Evolutionary conservation across 1,140 invertebrate genomes (phyloP), one percentile per base, ranked within the genome.

Genomic region (Euwallacea similis): DNA sequence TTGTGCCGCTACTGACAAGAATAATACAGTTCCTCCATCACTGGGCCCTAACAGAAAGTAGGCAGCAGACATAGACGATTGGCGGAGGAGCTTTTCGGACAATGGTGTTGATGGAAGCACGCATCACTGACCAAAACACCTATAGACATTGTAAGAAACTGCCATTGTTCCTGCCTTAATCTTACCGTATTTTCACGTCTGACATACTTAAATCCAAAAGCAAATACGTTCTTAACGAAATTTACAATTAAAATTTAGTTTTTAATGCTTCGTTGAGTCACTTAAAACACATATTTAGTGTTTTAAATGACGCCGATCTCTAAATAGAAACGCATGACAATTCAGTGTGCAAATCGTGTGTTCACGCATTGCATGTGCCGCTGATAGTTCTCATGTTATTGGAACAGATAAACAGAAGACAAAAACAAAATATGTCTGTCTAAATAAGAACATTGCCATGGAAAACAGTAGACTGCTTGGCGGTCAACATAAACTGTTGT

Each of bases 391-490:
- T 68, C 56, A 59, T 59, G 66, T 68, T 68, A 68, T 68, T 68
- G 66, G 66, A 68, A 68, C 43, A 68, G 56, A 68, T 67, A 67
- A 46, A 68, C 66, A 0, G 44, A 68, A 60, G 46, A 47, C 44
- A 60, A 68, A 60, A 68, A 59, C 42, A 60, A 60, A 68, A 47
- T 60, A 68, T 68, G 66, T 68, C 56, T 33, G 66, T 60, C 56
- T 68, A 68, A 70, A 70, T 70, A 70, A 70, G 68, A 70, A 59
- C 68, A 70, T 70, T 64, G 59, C 61, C 59, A 70, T 70, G 68
- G 59, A 55, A 70, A 70, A 70, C 68, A 70, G 68, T 64, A 70
- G 68, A 70, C 68, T 70, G 68, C 68, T 58, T 70, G 68, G 68
- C 68, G 68, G 68, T 70, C 68, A 70, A 59, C 56, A 60, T 68